A percentile compares a stretch with the other conserved stretches of the same genome.
Conservation (phyloP, 1,140 invertebrate genomes). For the Drosophila mauritiana region DNA sequence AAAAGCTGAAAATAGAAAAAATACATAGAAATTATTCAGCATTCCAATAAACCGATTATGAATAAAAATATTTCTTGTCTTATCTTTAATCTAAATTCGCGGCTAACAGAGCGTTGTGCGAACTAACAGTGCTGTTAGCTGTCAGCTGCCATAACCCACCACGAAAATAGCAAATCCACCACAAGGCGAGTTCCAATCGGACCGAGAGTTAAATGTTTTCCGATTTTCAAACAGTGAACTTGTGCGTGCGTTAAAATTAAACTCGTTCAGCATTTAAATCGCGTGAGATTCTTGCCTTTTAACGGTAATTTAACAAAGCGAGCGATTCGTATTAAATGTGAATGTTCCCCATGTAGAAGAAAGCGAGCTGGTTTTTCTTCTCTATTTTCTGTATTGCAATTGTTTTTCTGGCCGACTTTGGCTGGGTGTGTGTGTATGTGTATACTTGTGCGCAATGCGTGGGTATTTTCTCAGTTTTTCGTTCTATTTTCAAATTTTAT, state of each 20-base stretch:
- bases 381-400: slow-evolving; percentile 42
- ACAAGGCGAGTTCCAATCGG: slow-evolving; percentile 16
- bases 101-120: too few species aligned
- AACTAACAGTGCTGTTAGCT: background rate
- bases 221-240: slow-evolving; percentile 29
- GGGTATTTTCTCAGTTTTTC: slow-evolving; percentile 41
- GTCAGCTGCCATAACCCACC: slow-evolving; percentile 22
- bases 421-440: slow-evolving; percentile 26
- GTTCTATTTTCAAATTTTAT: slow-evolving; percentile 57
- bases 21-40: background rate
- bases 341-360: slow-evolving; percentile 2
- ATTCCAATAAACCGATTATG: background rate
- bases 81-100: background rate
- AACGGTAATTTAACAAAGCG: slow-evolving; percentile 23
- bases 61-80: background rate
- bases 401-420: slow-evolving; percentile 25
- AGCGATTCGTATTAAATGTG: slow-evolving; percentile 13
- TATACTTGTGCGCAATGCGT: slow-evolving; percentile 55
- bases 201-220: slow-evolving; percentile 29
- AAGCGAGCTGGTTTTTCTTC: slow-evolving; percentile 23
- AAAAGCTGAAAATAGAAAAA: background rate
- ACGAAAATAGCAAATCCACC: slow-evolving; percentile 8
- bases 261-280: slow-evolving; percentile 26
- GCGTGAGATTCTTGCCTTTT: slow-evolving; percentile 32
- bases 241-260: slow-evolving; percentile 21